Evolutionary conservation across 2,888 invertebrate genomes (phyloP).

Genomic region (Suillia variegata): DNA sequence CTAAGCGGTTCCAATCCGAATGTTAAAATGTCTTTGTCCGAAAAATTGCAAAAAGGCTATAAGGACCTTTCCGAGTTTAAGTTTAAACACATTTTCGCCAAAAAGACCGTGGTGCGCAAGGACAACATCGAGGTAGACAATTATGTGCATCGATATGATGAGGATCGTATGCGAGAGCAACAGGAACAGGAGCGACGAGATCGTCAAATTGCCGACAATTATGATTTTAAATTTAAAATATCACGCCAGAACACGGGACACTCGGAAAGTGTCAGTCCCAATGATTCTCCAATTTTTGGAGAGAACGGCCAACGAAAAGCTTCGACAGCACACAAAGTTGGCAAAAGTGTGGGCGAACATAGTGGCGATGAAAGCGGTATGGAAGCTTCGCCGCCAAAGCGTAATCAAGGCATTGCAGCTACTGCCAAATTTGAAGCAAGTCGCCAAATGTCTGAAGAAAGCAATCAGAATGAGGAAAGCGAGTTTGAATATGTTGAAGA

Average conservation of each 20-base stretch:
- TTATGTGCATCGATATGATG: slow-evolving; percentile 50
- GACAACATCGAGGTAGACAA: slow-evolving; percentile 53
- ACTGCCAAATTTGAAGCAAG: slow-evolving; percentile 41
- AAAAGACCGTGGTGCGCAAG: slow-evolving; percentile 48
- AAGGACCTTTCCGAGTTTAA: slow-evolving; percentile 55
- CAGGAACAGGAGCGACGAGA: slow-evolving; percentile 41
- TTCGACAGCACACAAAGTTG: background rate
- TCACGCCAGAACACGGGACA: slow-evolving; percentile 40
- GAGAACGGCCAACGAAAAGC: background rate
- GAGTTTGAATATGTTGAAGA: slow-evolving; percentile 18
- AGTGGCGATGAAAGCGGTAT: slow-evolving; percentile 51
- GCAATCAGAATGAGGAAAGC: slow-evolving; percentile 25
- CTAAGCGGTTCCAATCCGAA: slow-evolving; percentile 21
- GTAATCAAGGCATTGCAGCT: slow-evolving; percentile 44
- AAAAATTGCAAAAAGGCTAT: slow-evolving; percentile 53
- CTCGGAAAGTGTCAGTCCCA: slow-evolving; percentile 33
- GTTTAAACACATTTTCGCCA: slow-evolving; percentile 53
- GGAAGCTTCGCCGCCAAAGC: slow-evolving; percentile 39
- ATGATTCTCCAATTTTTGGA: slow-evolving; percentile 27
- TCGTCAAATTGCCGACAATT: slow-evolving; percentile 45
- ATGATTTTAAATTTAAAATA: slow-evolving; percentile 46
- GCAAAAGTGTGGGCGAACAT: slow-evolving; percentile 32
- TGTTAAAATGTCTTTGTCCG: slow-evolving; percentile 38
- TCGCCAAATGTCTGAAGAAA: slow-evolving; percentile 29
- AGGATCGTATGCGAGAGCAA: slow-evolving; percentile 42